These are phyloP conservation scores for Ceyx margarethae DNA, from an alignment of 2,113 vertebrate species.

Conservation along the genomic window DNA sequence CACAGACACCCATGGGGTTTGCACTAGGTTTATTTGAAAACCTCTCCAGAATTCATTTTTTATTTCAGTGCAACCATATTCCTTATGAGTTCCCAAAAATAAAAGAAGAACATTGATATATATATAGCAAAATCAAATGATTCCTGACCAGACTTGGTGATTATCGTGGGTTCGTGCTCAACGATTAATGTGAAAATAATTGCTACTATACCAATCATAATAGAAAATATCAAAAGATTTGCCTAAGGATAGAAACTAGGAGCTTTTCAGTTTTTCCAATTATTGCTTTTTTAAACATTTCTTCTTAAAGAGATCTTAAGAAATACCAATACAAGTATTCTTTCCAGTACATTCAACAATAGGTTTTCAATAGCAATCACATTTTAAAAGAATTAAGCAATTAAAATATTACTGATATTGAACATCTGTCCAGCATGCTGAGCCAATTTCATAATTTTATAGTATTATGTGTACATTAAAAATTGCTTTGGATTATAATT, in stretches of 20 bases:
- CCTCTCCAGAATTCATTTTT: neutral
- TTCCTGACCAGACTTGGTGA: neutral
- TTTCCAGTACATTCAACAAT: neutral
- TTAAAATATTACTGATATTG: conserved; percentile 21
- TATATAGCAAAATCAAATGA: neutral
- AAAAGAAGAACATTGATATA: neutral
- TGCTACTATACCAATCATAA: neutral
- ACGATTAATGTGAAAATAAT: neutral
- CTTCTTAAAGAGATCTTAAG: neutral
- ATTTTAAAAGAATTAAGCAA: conserved; percentile 9
- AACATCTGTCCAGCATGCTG: neutral
- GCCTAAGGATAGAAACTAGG: neutral
- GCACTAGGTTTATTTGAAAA: neutral
- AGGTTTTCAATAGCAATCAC: neutral
- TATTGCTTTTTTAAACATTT: neutral
- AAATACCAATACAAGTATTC: neutral
- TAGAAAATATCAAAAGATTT: neutral
- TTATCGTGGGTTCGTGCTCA: neutral
- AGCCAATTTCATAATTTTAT: conserved; percentile 4
- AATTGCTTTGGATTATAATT: neutral
- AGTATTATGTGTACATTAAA: neutral
- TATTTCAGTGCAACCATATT: neutral
- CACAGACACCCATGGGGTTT: neutral
- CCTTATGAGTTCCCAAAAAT: neutral
- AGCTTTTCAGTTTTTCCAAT: neutral